Conservation (phyloP, 1,140 invertebrate species). For the Eueides isabella region DNA sequence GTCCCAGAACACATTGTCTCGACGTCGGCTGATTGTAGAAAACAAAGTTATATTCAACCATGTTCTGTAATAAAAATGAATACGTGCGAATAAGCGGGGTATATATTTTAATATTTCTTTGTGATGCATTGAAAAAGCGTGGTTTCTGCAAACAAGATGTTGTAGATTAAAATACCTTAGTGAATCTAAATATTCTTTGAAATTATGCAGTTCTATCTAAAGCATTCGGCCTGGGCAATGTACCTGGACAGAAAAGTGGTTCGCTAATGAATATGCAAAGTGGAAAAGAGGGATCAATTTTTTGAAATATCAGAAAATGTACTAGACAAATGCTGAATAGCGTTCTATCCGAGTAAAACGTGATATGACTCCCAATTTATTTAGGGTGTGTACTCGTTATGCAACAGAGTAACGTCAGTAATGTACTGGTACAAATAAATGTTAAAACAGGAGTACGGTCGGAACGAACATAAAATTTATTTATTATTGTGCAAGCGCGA, state of each 20-base stretch:
- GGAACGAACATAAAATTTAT: conserved; percentile 69
- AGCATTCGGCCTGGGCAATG: too few relatives aligned
- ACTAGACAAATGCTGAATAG: conserved; percentile 8
- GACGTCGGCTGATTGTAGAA: not conserved
- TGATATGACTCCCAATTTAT: conserved; percentile 31
- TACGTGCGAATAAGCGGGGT: not conserved
- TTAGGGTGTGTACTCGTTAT: conserved; percentile 30
- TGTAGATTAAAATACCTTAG: too few relatives aligned
- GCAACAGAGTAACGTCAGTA: conserved; percentile 32
- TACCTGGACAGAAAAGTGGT: too few relatives aligned
- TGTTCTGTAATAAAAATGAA: not conserved
- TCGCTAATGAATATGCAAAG: not conserved
- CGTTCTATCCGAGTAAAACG: conserved; percentile 12
- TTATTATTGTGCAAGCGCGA: conserved; percentile 64
- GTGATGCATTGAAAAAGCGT: not conserved
- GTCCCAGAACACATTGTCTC: not conserved
- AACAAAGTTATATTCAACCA: not conserved
- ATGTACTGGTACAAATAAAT: conserved; percentile 54
- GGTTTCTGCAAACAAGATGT: too few relatives aligned
- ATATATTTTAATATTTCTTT: not conserved
- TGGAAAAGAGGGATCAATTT: not conserved
- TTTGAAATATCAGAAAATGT: not conserved
- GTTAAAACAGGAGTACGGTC: conserved; percentile 56
- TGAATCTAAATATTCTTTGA: not conserved
- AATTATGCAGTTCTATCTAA: too few relatives aligned